Evolutionary conservation across 1,140 invertebrate genomes (phyloP).

Genomic region (Drosophila gunungcola): DNA sequence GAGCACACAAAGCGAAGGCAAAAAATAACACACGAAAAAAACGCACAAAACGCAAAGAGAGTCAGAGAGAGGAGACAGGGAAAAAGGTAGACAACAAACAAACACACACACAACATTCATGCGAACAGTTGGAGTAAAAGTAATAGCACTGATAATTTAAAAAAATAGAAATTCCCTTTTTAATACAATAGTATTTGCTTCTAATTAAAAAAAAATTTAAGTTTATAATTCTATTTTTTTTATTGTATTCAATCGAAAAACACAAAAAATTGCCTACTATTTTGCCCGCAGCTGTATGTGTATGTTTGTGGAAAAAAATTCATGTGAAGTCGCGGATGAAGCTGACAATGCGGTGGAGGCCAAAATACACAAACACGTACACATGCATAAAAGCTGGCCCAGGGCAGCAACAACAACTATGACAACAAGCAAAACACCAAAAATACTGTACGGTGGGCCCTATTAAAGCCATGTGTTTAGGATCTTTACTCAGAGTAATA

Average conservation of each 20-base stretch:
- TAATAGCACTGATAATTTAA: not conserved
- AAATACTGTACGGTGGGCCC: slow-evolving; percentile 31
- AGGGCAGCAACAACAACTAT: slow-evolving; percentile 57
- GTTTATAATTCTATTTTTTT: too few relatives aligned
- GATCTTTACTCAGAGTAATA: slow-evolving; percentile 3
- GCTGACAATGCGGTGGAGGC: slow-evolving; percentile 70
- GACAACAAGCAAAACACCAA: slow-evolving; percentile 21
- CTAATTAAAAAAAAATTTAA: too few relatives aligned
- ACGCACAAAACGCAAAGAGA: slow-evolving; percentile 32
- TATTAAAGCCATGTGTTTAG: slow-evolving; percentile 28
- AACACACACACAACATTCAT: slow-evolving; percentile 34
- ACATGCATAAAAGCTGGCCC: slow-evolving; percentile 48
- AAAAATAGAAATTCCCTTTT: not conserved
- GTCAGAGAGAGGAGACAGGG: slow-evolving; percentile 1
- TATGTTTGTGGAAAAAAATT: slow-evolving; percentile 55
- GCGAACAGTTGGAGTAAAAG: slow-evolving; percentile 15
- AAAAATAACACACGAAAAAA: slow-evolving; percentile 57
- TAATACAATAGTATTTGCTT: not conserved
- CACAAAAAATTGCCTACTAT: not conserved
- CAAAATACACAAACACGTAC: slow-evolving; percentile 42
- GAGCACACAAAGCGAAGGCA: slow-evolving; percentile 31
- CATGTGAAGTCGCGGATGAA: slow-evolving; percentile 65
- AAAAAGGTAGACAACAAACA: slow-evolving; percentile 14
- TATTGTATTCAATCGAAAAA: too few relatives aligned
- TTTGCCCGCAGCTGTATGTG: slow-evolving; percentile 11